Conservation (phyloP, 23 tunicate species). For the Corella eumyota region DNA sequence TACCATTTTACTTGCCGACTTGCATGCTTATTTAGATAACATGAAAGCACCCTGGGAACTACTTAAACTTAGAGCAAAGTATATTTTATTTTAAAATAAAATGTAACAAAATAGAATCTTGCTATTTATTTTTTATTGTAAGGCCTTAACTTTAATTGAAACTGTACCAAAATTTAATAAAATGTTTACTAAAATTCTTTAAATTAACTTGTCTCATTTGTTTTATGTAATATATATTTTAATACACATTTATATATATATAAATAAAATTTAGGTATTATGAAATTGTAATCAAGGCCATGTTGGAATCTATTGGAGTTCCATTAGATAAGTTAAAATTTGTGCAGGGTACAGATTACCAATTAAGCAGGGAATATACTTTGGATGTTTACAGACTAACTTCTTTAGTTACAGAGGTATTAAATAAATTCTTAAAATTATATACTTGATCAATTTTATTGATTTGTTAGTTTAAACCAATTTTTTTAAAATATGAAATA, state of each 20-base stretch:
- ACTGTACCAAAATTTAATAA: too few relatives aligned
- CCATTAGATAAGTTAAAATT: slow-evolving; percentile 85
- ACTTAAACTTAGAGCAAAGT: slow-evolving; percentile 65
- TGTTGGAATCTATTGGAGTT: slow-evolving; percentile 77
- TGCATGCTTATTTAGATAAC: slow-evolving; percentile 93
- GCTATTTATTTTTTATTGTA: too few relatives aligned
- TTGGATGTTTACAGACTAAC: slow-evolving; percentile 83
- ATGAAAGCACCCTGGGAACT: slow-evolving; percentile 99
- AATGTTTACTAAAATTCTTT: background rate
- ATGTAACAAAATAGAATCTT: too few relatives aligned
- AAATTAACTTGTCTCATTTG: background rate
- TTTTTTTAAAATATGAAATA: background rate
- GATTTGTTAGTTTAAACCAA: background rate
- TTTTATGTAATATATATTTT: background rate
- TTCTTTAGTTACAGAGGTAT: slow-evolving; percentile 76
- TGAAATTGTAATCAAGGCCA: slow-evolving; percentile 63
- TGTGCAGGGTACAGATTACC: slow-evolving; percentile 95
- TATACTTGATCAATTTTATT: background rate
- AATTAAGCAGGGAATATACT: slow-evolving; percentile 87
- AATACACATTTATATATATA: background rate
- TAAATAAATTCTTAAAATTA: background rate
- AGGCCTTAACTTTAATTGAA: too few relatives aligned
- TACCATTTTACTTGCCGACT: slow-evolving; percentile 82
- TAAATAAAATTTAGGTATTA: slow-evolving; percentile 28
- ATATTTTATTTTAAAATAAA: too few relatives aligned